Evolutionary conservation across 2,888 invertebrate genomes (phyloP), one percentile per base, ranked within the genome.

Genomic region (Lithophane leautieri): DNA sequence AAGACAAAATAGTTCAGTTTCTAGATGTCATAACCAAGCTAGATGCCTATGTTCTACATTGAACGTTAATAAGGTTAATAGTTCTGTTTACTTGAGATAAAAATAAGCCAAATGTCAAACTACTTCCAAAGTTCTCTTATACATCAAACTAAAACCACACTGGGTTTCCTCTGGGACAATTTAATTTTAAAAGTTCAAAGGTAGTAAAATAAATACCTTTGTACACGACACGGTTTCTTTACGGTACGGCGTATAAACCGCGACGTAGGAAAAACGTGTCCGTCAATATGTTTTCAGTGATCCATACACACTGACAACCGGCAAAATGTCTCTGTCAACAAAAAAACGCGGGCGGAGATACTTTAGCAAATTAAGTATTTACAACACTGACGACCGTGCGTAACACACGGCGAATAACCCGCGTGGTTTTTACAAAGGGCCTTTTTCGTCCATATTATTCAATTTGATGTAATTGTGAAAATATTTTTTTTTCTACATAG

Each of bases 11-110:
- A 44, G 7, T 44, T 54, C 0, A 28, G 14, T 16, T 40, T 50
- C 22, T 19, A 73, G 47, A 66, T 28, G 14, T n/a, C 14, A 25
- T 44, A 28, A 1, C 19, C 14, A 40, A 52, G 3, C 14, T 40
- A 14, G 60, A 54, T 66, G 40, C 40, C 44, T 60, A 58, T 63
- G 2, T 28, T 34, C 34, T 42, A 8, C 22, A 52, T 11, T 44
- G 19, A 19, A 40, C 9, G 52, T 54, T 73, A 34, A 61, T 22
- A 50, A 73, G 54, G 74, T 81, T 54, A 78, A 74, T 44, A 62
- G 66, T 74, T 44, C 50, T 81, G 54, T 67, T 81, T 75, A 44
- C 67, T 28, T 25, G 42, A 67, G 47, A 50, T 50, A 73, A 66
- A 47, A 47, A 34, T 16, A n/a, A 75, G 22, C 22, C n/a, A 75